Percentiles rank a stretch among this genome's conserved stretches.
phyloP scores from a whole-genome alignment of 2,113 vertebrate genomes.

The Nerophis ophidion region DNA sequence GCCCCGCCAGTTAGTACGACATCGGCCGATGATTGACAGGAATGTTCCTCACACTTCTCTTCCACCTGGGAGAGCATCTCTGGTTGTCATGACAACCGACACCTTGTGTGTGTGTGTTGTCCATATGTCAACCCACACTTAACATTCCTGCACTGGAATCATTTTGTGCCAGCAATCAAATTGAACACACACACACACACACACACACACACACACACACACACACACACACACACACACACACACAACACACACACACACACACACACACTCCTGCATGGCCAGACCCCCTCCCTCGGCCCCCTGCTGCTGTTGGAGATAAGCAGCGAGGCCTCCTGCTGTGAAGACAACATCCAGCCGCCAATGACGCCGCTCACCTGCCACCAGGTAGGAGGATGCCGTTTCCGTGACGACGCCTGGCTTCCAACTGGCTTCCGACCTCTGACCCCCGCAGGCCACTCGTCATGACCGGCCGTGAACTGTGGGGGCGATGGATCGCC shows the following conservation, averaged over 20 bases:
- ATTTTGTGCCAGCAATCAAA: conserved; percentile 5
- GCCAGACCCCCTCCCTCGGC: not conserved
- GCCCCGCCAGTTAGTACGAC: not conserved
- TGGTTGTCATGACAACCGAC: conserved; percentile 9
- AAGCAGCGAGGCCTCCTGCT: conserved; percentile 33
- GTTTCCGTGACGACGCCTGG: too few species aligned
- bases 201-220: not conserved
- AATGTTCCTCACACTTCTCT: not conserved
- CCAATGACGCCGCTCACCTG: too few species aligned
- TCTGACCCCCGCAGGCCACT: too few species aligned
- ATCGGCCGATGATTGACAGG: not conserved
- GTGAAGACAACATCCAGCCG: not conserved
- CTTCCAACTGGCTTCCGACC: too few species aligned
- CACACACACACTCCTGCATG: too few species aligned
- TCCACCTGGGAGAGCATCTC: conserved; percentile 44
- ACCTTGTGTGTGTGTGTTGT: not conserved
- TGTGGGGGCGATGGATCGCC: too few species aligned
- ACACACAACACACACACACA: not conserved
- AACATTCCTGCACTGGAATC: conserved; percentile 36
- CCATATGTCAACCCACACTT: conserved; percentile 22
- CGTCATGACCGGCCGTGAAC: not conserved
- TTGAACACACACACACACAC: not conserved
- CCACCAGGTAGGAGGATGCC: too few species aligned
- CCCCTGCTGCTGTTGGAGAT: conserved; percentile 45
- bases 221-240: not conserved